Evolutionary conservation across 2,797 vertebrate species (phyloP).

Genomic region (Anniella stebbinsi): DNA sequence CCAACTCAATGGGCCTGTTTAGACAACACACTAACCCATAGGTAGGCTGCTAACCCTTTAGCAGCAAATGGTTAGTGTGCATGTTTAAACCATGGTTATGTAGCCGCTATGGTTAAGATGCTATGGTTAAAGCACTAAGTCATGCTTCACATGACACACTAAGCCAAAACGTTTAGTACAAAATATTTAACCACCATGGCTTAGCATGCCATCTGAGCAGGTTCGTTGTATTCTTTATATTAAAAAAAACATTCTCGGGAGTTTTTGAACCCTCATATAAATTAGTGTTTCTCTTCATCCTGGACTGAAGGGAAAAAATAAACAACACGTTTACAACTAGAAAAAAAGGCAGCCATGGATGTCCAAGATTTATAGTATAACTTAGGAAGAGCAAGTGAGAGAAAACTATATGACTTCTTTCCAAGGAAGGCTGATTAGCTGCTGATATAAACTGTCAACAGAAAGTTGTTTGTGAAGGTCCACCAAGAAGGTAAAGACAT

Average conservation of each 20-base stretch:
- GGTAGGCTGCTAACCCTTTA: too few relatives aligned
- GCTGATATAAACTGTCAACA: constrained; percentile 65
- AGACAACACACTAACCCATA: too few relatives aligned
- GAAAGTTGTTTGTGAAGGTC: constrained; percentile 42
- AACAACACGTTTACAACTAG: constrained; percentile 35
- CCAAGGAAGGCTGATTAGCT: constrained; percentile 62
- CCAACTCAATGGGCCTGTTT: too few relatives aligned
- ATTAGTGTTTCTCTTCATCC: constrained; percentile 25
- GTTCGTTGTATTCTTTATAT: neutral
- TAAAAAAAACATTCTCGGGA: neutral
- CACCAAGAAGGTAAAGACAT: constrained; percentile 18
- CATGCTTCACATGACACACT: too few relatives aligned
- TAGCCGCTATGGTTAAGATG: too few relatives aligned
- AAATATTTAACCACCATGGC: too few relatives aligned
- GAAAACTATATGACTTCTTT: constrained; percentile 59
- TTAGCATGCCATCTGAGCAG: too few relatives aligned
- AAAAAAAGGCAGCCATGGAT: constrained; percentile 51
- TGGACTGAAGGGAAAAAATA: neutral
- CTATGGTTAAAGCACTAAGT: too few relatives aligned
- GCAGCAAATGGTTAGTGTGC: too few relatives aligned
- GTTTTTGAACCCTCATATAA: constrained; percentile 11
- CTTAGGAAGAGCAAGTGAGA: constrained; percentile 57
- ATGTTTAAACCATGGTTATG: too few relatives aligned
- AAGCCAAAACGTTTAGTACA: too few relatives aligned
- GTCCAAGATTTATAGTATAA: constrained; percentile 61